A percentile compares a stretch with the other conserved stretches of the same genome.
phyloP scores from a whole-genome alignment of 2,113 vertebrate species.

The Calidris pygmaea region DNA sequence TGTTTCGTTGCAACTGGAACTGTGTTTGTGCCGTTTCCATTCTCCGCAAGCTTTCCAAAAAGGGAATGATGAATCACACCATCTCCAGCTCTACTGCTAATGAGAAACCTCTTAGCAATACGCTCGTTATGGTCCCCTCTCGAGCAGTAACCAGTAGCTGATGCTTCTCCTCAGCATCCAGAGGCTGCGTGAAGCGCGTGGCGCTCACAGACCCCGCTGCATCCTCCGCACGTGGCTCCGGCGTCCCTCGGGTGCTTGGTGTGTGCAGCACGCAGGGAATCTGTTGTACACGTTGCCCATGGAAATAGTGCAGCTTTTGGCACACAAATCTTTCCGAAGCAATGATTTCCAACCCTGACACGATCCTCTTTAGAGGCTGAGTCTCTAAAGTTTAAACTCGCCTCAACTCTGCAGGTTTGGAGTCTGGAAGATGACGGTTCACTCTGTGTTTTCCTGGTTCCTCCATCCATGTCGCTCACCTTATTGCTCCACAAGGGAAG shows the following conservation, averaged over 20 bases:
- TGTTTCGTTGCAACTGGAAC: not conserved
- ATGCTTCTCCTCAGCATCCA: not conserved
- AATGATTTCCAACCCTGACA: accelerated
- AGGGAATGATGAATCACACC: not conserved
- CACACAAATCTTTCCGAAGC: not conserved
- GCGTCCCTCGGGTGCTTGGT: not conserved
- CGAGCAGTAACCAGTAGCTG: not conserved
- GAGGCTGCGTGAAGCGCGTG: not conserved
- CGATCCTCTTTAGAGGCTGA: not conserved
- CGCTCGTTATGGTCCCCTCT: not conserved
- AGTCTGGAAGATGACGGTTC: not conserved
- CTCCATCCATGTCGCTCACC: not conserved
- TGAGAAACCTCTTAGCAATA: not conserved
- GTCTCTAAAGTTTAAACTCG: not conserved
- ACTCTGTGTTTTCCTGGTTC: not conserved
- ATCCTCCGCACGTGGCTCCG: not conserved
- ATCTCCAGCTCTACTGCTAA: not conserved
- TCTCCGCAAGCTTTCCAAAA: not conserved
- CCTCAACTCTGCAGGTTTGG: not conserved
- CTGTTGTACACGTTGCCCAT: accelerated
- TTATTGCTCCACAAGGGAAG: not conserved
- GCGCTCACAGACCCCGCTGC: not conserved
- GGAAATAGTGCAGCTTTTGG: not conserved
- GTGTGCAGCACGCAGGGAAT: accelerated
- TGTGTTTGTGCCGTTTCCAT: not conserved